Conservation (phyloP, 2,888 invertebrate genomes). For the Nomada lathburiana region DNA sequence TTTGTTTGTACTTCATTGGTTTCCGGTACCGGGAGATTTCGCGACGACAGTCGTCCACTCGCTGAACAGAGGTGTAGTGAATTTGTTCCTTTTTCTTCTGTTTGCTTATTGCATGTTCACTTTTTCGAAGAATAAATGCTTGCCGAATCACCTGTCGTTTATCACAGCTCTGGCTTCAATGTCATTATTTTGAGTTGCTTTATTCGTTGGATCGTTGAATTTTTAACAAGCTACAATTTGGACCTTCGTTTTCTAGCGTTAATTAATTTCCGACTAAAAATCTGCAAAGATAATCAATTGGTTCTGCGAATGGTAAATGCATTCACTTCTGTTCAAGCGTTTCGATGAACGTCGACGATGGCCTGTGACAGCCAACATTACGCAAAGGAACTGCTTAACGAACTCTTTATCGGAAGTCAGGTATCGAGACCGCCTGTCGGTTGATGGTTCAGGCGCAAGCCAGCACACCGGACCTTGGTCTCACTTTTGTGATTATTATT, state of each 20-base stretch:
- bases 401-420: slow-evolving; percentile 63
- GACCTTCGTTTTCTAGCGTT: background rate
- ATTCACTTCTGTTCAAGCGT: slow-evolving; percentile 21
- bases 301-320: background rate
- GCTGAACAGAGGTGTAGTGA: slow-evolving; percentile 18
- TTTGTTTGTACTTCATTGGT: slow-evolving; percentile 11
- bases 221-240: background rate
- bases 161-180: background rate
- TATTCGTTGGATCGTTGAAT: background rate
- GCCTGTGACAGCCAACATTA: slow-evolving; percentile 46
- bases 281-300: background rate
- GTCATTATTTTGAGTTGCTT: background rate
- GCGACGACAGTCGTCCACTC: slow-evolving; percentile 23
- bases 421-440: slow-evolving; percentile 71
- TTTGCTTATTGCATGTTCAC: background rate
- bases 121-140: background rate
- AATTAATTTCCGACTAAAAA: background rate
- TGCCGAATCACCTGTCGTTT: slow-evolving; percentile 1
- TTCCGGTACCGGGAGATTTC: slow-evolving; percentile 35
- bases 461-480: slow-evolving; percentile 80
- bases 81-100: background rate
- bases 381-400: slow-evolving; percentile 34
- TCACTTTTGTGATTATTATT: slow-evolving; percentile 83
- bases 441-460: slow-evolving; percentile 62
- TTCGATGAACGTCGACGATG: slow-evolving; percentile 30